These are phyloP conservation scores for Oriolus oriolus DNA, from an alignment of 2,113 vertebrate species.

Conservation along the genomic window DNA sequence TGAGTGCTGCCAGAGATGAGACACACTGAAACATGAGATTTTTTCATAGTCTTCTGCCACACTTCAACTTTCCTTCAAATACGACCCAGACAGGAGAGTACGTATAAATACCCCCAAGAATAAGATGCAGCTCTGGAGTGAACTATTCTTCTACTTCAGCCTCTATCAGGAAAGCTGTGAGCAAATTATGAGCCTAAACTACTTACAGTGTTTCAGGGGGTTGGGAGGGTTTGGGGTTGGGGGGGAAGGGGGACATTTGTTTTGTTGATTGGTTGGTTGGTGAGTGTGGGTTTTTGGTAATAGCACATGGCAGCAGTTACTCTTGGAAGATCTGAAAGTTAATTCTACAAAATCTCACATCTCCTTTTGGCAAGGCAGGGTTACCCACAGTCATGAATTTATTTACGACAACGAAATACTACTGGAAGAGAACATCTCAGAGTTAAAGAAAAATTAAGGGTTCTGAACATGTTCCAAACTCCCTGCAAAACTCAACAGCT, in stretches of 20 bases:
- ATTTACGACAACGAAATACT: not conserved
- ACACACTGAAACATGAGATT: not conserved
- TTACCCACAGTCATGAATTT: not conserved
- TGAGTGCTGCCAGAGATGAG: not conserved
- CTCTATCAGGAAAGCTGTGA: not conserved
- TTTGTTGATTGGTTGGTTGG: not conserved
- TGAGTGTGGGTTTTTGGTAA: not conserved
- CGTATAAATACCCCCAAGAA: not conserved
- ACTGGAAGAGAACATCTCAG: not conserved
- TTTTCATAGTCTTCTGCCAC: not conserved
- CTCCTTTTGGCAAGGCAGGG: not conserved
- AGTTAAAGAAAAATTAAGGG: not conserved
- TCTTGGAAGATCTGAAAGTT: not conserved
- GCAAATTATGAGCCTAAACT: not conserved
- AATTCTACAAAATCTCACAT: rapidly evolving
- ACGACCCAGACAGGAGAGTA: not conserved
- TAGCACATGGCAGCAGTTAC: rapidly evolving
- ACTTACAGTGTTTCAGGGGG: rapidly evolving
- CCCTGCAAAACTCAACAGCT: not conserved
- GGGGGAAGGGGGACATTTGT: not conserved
- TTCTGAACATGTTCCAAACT: not conserved
- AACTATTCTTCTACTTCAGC: not conserved
- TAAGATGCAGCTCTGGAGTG: not conserved
- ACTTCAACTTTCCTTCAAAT: not conserved
- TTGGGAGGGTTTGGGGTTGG: too few species aligned